Evolutionary conservation across 2,113 vertebrate genomes (phyloP), one percentile per base, ranked within the genome.

Genomic region (human (Homo sapiens)): DNA sequence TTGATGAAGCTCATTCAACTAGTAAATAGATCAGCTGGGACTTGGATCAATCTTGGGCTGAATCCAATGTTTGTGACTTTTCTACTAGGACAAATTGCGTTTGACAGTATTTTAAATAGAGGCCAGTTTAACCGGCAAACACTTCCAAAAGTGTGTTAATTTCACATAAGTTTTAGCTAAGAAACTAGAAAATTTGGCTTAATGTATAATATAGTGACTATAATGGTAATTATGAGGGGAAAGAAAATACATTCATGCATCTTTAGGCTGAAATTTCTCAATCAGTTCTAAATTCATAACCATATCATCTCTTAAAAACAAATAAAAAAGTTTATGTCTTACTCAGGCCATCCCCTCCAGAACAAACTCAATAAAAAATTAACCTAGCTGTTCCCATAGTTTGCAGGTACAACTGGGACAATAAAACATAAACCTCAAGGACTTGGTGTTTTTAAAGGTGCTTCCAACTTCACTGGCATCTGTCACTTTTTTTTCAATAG

Each of bases 381-480:
- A 72, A 43, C 38, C 25, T 40, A 59, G 7, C 85, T 52, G 23
- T 76, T 82, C 5, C 8, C 64, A 11, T 70, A 52, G 14, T 70
- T 7, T 83, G n/a, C 6, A 66, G 27, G 20, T 81, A 18, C 10
- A 87, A 32, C 1, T 73, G 11, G 10, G 80, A 89, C 73, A 61
- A n/a, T 5, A 80, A 27, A 89, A 57, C 5, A 57, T 18, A 68
- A 73, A 59, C 4, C 61, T n/a, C 38, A 73, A 35, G 35, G 0
- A 5, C 89, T 64, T 40, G 1, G 8, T 52, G 40, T 55, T 96
- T 48, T 20, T 52, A 27, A 82, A n/a, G 43, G 27, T 96, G 93
- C 16, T 96, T 92, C 48, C 73, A 80, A 90, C 66, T 96, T 92
- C 88, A 66, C 70, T 96, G 87, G 78, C 73, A 95, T 79, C 70